Base-by-base conservation (phyloP, 2,888 invertebrate genomes). In the Molorchus minor region DNA sequence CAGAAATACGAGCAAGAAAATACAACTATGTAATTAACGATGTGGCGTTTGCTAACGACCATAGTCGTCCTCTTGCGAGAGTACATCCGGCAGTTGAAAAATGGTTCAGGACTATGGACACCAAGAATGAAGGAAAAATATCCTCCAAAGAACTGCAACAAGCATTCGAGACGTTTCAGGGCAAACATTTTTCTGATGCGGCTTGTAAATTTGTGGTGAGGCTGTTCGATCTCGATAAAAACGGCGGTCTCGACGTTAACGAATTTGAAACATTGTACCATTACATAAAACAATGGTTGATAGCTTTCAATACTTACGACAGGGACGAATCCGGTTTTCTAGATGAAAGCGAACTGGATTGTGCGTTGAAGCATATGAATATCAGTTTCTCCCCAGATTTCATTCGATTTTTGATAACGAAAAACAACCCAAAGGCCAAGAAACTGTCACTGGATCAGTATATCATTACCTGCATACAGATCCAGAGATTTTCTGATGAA, bases 391-490 rank as follows among this genome's bases (percentile, higher is more conserved):
- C 71, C 25, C 60, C 67, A 8, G 76, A 79, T 1, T 78, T 79
- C 58, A 69, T 78, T 5, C 63, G 67, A 43, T 79, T 76, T 63
- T 61, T 79, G 46, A 72, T 79, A 15, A 71, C 69, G 2, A 73
- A 74, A 41, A 70, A 65, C 35, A 73, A 77, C 61, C 73, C 74
- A 1, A 64, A 68, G 17, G 71, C 72, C 3, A 75, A 69, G 43
- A 75, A 65, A 52, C 77, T 80, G 38, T 73, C 78, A 1, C 56
- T 80, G 57, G 79, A 79, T 62, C 79, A 78, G 58, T 79, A 75
- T 64, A 75, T 80, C 4, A 72, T 80, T 1, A 77, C 76, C n/a
- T 80, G 79, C 55, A 77, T 80, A 10, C 79, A 80, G 56, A 79
- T 80, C n/a, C 79, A 80, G 58, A 72, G 71, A 45, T 80, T 76